Conservation (phyloP, 2,113 vertebrate species). For the Canis aureus region DNA sequence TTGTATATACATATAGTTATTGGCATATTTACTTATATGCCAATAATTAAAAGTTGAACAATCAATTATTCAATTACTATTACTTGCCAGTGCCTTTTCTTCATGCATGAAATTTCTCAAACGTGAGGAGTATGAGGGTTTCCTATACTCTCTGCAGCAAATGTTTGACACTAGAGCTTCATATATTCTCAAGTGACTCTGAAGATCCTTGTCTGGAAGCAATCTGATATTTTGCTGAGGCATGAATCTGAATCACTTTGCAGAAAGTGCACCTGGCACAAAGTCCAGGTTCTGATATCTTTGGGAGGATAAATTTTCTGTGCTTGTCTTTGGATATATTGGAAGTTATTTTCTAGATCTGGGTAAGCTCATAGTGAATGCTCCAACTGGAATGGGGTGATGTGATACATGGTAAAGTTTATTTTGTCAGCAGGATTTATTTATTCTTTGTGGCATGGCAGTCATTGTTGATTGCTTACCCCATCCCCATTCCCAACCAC, state of each 20-base stretch:
- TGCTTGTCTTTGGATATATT: neutral
- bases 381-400: neutral
- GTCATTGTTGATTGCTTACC: neutral
- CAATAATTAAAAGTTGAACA: conserved; percentile 32
- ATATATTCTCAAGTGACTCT: neutral
- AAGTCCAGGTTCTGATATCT: conserved; percentile 3
- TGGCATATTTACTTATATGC: neutral
- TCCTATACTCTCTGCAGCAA: neutral
- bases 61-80: neutral
- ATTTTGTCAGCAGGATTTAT: neutral
- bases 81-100: neutral
- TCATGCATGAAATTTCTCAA: conserved; percentile 10
- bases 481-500: neutral
- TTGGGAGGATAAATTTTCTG: neutral
- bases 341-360: neutral
- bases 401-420: neutral
- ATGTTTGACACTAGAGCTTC: neutral
- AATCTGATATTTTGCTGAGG: conserved; percentile 5
- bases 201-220: neutral
- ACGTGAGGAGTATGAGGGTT: neutral
- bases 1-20: neutral
- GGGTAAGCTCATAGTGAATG: neutral
- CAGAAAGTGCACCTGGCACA: neutral
- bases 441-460: neutral
- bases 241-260: conserved; percentile 28